phyloP scores from a whole-genome alignment of 2,888 invertebrate genomes.

The Drosophila melanosoma region DNA sequence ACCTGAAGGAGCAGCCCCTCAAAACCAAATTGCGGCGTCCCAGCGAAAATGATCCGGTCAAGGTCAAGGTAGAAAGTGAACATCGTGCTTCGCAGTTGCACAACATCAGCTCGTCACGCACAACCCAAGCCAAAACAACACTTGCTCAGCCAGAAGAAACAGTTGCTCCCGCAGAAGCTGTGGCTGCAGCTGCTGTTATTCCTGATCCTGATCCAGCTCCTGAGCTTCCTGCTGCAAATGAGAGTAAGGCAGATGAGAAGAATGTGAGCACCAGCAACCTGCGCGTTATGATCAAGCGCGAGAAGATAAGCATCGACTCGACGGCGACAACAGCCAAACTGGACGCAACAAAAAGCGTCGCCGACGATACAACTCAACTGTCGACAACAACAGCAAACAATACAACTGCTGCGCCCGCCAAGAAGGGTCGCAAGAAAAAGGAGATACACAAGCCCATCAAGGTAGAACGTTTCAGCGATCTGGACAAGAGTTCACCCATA shows the following conservation, averaged over 20 bases:
- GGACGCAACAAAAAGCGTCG: constrained; percentile 37
- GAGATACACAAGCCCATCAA: constrained; percentile 79
- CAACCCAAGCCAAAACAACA: neutral
- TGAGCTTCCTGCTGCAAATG: neutral
- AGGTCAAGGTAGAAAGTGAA: constrained; percentile 79
- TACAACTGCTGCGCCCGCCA: constrained; percentile 39
- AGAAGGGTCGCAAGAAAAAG: constrained; percentile 78
- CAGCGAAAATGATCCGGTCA: constrained; percentile 48
- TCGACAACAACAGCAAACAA: constrained; percentile 39
- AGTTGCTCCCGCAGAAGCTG: neutral
- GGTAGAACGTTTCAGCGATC: constrained; percentile 81
- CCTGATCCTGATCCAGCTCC: neutral
- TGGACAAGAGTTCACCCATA: constrained; percentile 64
- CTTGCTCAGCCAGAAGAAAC: neutral
- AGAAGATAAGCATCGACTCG: constrained; percentile 62
- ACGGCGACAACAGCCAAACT: constrained; percentile 22
- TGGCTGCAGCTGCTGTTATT: neutral
- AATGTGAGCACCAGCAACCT: constrained; percentile 22
- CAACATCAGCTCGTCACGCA: neutral
- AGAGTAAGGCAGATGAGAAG: neutral
- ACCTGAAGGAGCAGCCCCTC: constrained; percentile 77
- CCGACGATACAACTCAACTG: constrained; percentile 50
- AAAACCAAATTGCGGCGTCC: constrained; percentile 78
- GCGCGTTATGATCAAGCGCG: constrained; percentile 75
- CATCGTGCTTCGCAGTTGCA: constrained; percentile 74